phyloP scores from a whole-genome alignment of 2,113 vertebrate genomes.

The Coracopsis vasa region DNA sequence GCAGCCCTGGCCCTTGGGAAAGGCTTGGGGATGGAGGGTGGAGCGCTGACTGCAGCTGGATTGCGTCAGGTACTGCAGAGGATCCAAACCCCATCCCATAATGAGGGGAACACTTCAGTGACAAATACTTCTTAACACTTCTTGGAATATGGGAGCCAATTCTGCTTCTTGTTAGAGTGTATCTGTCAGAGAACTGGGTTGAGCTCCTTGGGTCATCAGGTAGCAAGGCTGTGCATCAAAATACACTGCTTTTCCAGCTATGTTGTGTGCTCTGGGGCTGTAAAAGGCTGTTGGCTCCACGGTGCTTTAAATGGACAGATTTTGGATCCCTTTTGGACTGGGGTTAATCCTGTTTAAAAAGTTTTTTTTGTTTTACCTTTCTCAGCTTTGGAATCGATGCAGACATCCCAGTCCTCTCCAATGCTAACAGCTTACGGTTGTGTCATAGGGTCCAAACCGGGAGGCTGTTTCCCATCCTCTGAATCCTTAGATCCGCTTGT shows the following conservation, averaged over 20 bases:
- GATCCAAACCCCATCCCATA: not conserved
- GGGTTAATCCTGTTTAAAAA: not conserved
- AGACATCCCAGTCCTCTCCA: not conserved
- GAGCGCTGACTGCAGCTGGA: not conserved
- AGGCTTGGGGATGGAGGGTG: not conserved
- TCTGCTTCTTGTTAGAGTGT: not conserved
- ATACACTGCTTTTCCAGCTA: not conserved
- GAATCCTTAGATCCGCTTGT: not conserved
- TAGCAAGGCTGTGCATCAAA: not conserved
- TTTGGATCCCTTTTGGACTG: not conserved
- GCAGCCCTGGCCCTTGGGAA: not conserved
- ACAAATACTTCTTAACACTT: not conserved
- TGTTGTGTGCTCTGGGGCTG: rapidly evolving
- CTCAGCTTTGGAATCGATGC: not conserved
- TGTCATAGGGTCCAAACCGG: not conserved
- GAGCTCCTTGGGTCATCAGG: not conserved
- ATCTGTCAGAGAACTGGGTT: not conserved
- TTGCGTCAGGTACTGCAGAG: not conserved
- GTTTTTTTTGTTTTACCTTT: not conserved
- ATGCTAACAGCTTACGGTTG: not conserved
- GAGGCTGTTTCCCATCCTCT: not conserved
- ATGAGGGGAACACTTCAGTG: not conserved
- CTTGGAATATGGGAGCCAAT: not conserved
- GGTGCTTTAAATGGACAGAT: not conserved
- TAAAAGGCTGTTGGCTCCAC: not conserved